phyloP scores from a whole-genome alignment of 2,797 vertebrate genomes.

The Rhincodon typus region DNA sequence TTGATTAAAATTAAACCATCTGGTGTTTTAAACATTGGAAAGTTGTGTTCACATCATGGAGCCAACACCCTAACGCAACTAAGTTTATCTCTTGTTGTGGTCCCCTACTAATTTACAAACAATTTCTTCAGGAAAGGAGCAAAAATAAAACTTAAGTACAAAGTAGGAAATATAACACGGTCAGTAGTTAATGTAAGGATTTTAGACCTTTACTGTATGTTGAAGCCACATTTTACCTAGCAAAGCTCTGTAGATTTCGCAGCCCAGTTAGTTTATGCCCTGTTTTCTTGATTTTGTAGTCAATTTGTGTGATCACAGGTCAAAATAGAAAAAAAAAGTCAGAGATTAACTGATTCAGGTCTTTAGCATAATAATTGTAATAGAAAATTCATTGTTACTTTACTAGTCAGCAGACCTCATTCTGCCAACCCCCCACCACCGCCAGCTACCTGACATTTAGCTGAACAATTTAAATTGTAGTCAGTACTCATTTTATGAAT shows the following conservation, averaged over 20 bases:
- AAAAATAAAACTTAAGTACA: not conserved
- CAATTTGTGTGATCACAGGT: not conserved
- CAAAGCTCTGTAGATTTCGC: not conserved
- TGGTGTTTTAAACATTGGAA: not conserved
- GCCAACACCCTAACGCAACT: not conserved
- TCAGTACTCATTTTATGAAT: not conserved
- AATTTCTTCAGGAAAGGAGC: not conserved
- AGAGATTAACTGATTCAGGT: not conserved
- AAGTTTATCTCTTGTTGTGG: not conserved
- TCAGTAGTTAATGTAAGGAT: not conserved
- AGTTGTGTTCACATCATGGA: too few relatives aligned
- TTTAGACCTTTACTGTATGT: not conserved
- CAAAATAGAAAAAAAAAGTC: not conserved
- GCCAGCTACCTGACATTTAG: not conserved
- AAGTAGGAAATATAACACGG: not conserved
- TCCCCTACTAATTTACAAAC: not conserved
- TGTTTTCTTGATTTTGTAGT: not conserved
- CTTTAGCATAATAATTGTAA: not conserved
- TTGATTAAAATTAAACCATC: not conserved
- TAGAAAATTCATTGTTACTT: not conserved
- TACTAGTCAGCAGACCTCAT: not conserved
- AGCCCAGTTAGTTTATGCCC: not conserved
- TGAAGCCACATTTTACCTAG: not conserved
- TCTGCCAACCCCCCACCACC: not conserved
- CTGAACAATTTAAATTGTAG: constrained; percentile 12